Base-by-base conservation (phyloP, 1,140 invertebrate genomes). In the Aleiodes sp. region DNA sequence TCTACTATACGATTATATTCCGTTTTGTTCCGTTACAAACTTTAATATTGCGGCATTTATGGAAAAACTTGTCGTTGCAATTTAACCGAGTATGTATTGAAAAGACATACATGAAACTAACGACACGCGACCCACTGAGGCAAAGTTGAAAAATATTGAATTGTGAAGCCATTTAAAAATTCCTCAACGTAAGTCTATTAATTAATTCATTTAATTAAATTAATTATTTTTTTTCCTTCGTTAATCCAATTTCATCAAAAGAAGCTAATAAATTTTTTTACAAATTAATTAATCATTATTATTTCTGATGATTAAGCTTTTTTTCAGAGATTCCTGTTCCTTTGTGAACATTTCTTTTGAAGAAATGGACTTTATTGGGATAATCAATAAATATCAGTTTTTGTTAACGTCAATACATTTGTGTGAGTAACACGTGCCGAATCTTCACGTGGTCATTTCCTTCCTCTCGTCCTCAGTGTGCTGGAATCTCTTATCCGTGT, bases 51-150 rank as follows among this genome's bases (percentile, higher is more conserved):
- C 12, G 46, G 1, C 46, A 52, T 52, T 52, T 26, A 52, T 24
- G 16, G 2, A 1, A 52, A 21, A 52, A 52, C 46, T 24, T 52
- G 21, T 52, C 21, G 46, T 12, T 24, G 21, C 46, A 24, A 52
- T 52, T 52, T 52, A 26, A 26, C 2, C 3, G 8, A 9, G 21
- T 21, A 12, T 52, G 46, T 52, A 16, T 10, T 19, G 14, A 19
- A 16, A 10, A 35, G 31, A 10, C 31, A 35, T 46, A 46, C 16
- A 19, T 46, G 41, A 2, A 46, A n/a, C 41, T 2, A 46, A 46
- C 41, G 46, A 52, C 46, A 52, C 46, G 46, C 46, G 46, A 52
- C 46, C 46, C 46, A 52, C 46, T 52, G 46, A 52, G 19, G 46
- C 19, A 52, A 52, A 52, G 46, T 24, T 24, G 8, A 24, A 6